These are phyloP conservation scores for Poeciliopsis turneri DNA, from an alignment of 2,797 vertebrate species.

Conservation along the genomic window DNA sequence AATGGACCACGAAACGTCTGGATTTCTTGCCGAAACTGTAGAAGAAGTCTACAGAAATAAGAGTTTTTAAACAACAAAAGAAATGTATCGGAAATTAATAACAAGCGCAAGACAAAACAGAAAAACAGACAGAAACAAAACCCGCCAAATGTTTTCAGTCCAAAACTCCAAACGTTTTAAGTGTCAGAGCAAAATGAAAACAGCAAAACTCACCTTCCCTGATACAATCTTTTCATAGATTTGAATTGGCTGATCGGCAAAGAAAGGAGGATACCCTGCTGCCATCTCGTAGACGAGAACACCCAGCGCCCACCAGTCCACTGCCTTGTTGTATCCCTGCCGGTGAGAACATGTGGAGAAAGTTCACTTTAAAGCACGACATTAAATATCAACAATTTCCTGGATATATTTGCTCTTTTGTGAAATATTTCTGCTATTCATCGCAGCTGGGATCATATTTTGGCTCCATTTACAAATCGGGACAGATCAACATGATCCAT, in stretches of 20 bases:
- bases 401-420: background rate
- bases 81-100: too few species aligned
- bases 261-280: conserved; percentile 93
- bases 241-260: conserved; percentile 93
- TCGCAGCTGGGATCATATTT: background rate
- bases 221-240: conserved; percentile 95
- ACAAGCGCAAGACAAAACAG: background rate
- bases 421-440: background rate
- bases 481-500: background rate
- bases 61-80: background rate
- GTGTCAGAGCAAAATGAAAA: background rate
- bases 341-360: background rate
- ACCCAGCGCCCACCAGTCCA: conserved; percentile 94
- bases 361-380: background rate
- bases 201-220: conserved; percentile 84
- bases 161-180: background rate
- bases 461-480: background rate
- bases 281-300: conserved; percentile 97
- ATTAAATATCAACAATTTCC: background rate
- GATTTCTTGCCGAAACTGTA: background rate
- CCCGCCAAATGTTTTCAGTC: background rate
- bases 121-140: background rate
- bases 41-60: background rate
- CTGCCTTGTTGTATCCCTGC: conserved; percentile 93
- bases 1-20: background rate